A percentile compares a stretch with the other conserved stretches of the same genome.
These are phyloP conservation scores for Passer montanus DNA, from an alignment of 2,113 vertebrate species.

Conservation along the genomic window DNA sequence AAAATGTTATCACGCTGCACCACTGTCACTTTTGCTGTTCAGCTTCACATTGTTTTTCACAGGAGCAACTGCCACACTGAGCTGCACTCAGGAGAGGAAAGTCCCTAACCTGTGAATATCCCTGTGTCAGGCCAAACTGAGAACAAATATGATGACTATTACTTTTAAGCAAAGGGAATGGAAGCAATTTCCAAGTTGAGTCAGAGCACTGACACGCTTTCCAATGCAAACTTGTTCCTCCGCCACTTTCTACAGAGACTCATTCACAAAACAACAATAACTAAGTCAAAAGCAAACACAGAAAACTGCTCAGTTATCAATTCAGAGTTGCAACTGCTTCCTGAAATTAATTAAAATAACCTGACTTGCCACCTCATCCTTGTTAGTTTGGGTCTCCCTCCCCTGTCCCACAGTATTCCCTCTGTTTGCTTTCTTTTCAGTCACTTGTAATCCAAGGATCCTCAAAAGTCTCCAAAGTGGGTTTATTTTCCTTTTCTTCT, in stretches of 20 bases:
- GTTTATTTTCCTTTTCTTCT: not conserved
- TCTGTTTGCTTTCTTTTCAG: not conserved
- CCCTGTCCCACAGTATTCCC: not conserved
- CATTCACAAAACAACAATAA: not conserved
- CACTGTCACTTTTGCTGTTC: not conserved
- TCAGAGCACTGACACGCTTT: slow-evolving; percentile 19
- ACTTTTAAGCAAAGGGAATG: not conserved
- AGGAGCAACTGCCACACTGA: rapidly evolving
- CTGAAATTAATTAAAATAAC: not conserved
- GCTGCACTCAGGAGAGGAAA: not conserved
- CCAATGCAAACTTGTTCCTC: not conserved
- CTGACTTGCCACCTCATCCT: not conserved
- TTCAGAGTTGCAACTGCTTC: not conserved
- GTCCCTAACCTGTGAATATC: not conserved
- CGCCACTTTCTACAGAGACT: not conserved
- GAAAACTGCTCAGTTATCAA: not conserved
- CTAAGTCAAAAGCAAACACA: not conserved
- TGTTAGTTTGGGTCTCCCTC: not conserved
- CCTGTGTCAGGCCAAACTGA: not conserved
- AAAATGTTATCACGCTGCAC: not conserved
- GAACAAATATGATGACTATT: not conserved
- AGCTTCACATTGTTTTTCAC: rapidly evolving
- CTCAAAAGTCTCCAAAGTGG: not conserved
- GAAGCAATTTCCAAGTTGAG: not conserved
- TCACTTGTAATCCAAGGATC: not conserved